Conservation (phyloP, 64 coral and sea anemone species). For the Stylophora pistillata region DNA sequence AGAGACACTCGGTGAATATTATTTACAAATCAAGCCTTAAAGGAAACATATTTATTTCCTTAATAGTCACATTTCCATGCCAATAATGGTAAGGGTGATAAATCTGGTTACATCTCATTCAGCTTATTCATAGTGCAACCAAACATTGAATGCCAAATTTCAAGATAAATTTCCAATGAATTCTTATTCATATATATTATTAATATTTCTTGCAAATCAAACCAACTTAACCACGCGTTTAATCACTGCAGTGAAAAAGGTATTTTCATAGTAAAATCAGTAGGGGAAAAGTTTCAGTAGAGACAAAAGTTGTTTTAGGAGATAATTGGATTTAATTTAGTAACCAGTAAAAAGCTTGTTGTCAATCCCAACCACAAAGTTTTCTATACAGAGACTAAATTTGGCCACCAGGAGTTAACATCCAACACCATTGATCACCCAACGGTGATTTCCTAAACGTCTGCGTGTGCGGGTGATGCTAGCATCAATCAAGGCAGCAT, state of each 20-base stretch:
- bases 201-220: neutral
- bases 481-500: conserved; percentile 82
- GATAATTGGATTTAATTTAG: neutral
- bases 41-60: neutral
- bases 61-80: neutral
- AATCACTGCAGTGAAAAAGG: neutral
- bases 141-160: neutral
- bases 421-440: conserved; percentile 81
- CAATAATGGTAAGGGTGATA: neutral
- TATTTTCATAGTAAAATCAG: neutral
- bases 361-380: neutral
- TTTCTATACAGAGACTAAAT: neutral
- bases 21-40: neutral
- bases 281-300: neutral
- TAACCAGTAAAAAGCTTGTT: neutral
- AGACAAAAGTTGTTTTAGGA: neutral
- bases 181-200: neutral
- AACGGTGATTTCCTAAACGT: conserved; percentile 85
- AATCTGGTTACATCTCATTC: neutral
- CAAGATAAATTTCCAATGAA: neutral
- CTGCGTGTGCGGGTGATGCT: conserved; percentile 79
- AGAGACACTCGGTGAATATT: neutral
- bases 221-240: neutral
- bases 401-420: conserved; percentile 14
- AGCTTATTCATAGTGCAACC: neutral